These are phyloP conservation scores for Strix uralensis DNA, from an alignment of 2,113 vertebrate genomes.

Conservation along the genomic window DNA sequence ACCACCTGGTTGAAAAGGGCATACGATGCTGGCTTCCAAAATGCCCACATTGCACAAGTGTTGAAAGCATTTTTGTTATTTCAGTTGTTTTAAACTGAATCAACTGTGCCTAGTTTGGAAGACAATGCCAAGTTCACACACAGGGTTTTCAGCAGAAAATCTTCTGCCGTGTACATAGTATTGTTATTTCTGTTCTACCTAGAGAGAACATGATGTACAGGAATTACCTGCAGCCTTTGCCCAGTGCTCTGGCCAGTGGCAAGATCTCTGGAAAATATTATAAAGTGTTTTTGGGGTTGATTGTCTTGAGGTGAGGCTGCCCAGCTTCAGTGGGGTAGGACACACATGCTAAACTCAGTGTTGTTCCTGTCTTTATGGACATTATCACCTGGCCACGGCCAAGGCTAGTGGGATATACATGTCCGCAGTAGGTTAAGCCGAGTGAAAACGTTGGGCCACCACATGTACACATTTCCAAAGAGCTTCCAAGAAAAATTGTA, in stretches of 20 bases:
- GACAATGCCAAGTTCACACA: not conserved
- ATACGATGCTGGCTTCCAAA: not conserved
- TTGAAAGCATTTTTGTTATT: not conserved
- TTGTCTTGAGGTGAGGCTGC: not conserved
- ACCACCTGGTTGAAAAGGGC: not conserved
- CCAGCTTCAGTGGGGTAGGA: not conserved
- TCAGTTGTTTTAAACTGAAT: not conserved
- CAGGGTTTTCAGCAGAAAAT: not conserved
- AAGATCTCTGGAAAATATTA: not conserved
- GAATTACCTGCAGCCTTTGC: not conserved
- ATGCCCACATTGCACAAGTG: not conserved
- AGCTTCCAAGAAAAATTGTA: not conserved
- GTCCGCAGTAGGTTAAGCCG: not conserved
- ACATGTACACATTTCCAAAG: not conserved
- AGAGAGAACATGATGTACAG: accelerated
- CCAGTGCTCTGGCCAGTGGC: not conserved
- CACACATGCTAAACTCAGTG: accelerated
- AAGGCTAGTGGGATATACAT: accelerated
- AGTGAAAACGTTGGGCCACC: not conserved
- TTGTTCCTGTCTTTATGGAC: not conserved
- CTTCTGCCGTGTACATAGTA: not conserved
- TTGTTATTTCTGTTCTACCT: not conserved
- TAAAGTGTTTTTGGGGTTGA: not conserved
- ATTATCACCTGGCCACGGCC: not conserved
- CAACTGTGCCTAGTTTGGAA: not conserved